Evolutionary conservation across 2,113 vertebrate genomes (phyloP), one percentile per base, ranked within the genome.

Genomic region (Shinisaurus crocodilurus): DNA sequence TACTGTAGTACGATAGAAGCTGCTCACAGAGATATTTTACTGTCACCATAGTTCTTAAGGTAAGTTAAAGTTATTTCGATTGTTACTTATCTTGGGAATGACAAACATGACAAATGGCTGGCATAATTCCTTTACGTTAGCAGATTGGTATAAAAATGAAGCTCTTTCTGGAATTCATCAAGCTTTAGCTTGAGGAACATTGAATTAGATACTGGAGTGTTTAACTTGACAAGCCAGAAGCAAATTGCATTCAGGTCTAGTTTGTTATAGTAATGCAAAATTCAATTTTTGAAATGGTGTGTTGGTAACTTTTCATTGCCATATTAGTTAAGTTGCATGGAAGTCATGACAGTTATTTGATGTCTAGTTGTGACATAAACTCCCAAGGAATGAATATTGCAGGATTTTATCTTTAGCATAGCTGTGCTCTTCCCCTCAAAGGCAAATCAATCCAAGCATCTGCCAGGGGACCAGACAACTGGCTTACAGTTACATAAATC

Each of bases 31-130:
- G 88, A 6, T 92, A 91, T 94, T 96, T 94, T 92, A 95, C 60
- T 94, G 92, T 67, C 87, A 95, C 94, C 50, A 1, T 76, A 86
- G 92, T 95, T 96, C 93, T 93, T 90, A 79, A 94, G 95, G 94
- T 95, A 93, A 96, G 94, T 91, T 95, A 54, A 94, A 95, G 94
- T 94, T 92, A 94, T 96, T 96, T 92, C 90, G 75, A 3, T 94
- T 94, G 92, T 97, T 94, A 92, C 94, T 96, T 96, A 94, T 95
- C 96, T 96, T 90, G 74, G 87, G 85, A 82, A 27, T 92, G 93
- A 95, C 85, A 93, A 90, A 90, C 89, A 20, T 96, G 97, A 97
- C 94, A 95, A 96, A 97, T 96, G 95, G 93, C 93, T 94, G 91
- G 88, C 85, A 95, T 96, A 95, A 97, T 97, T 96, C 96, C 94